Evolutionary conservation across 2,113 vertebrate genomes (phyloP), one percentile per base, ranked within the genome.

Genomic region (Pteruthius melanotis): DNA sequence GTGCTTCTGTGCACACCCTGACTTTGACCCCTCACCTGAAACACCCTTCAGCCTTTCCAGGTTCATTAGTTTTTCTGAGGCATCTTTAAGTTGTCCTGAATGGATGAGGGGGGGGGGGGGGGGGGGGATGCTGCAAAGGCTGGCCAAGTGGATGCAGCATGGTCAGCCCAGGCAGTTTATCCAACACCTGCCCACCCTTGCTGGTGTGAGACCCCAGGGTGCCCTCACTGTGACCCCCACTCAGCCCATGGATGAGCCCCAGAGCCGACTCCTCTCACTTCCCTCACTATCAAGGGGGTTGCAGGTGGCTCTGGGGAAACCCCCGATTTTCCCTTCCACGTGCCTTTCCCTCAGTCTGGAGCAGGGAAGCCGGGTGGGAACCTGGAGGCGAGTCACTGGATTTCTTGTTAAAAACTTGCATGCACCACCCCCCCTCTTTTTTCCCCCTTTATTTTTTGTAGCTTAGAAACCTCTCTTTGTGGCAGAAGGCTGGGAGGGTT

Each of bases 381-480:
- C 77, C 60, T 75, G 21, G 60, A 61, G 89, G 77, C 54, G 18
- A 91, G 78, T 83, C 6, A 1, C 89, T 24, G 87, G 72, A 82
- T 89, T 91, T 92, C 89, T 81, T 76, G 87, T 71, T 89, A 37
- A 74, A 87, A 95, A 85, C 72, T 86, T 56, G 76, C 81, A 45
- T 50, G 14, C 81, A 37, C 80, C 42, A 16, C 35, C 35, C 66
- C 31, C 27, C 23, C 23, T 11, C 35, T 28, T 66, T 17, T 13
- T 1, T 6, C 24, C 21, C 7, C n/a, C 33, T 4, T 52, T 47
- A 74, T 75, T 87, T 83, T 92, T 94, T 72, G 70, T 90, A 82
- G 96, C 96, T 95, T 93, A 59, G 93, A 94, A 95, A 90, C 93
- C 89, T 95, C 94, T 94, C 95, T 94, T 94, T 94, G 95, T 93